A percentile compares a stretch with the other conserved stretches of the same genome.
phyloP scores from a whole-genome alignment of 1,140 invertebrate species.

The Bombus vancouverensis region DNA sequence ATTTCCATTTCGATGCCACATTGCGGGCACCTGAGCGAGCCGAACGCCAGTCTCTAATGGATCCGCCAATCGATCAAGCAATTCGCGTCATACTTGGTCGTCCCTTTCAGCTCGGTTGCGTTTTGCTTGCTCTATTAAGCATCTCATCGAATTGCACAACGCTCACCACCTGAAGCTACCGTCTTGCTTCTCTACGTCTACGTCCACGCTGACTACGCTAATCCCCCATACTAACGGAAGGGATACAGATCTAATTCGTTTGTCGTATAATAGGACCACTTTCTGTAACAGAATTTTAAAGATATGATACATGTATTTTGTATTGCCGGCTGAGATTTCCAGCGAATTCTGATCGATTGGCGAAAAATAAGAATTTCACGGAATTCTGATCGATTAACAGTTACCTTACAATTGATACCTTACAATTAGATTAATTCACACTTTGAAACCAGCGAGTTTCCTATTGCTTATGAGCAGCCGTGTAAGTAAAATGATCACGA shows the following conservation, averaged over 20 bases:
- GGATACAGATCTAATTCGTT: background rate
- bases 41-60: conserved; percentile 14
- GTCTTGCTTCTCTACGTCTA: background rate
- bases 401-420: no score
- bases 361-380: no score
- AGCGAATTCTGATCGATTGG: no score
- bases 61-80: conserved; percentile 58
- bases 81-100: background rate
- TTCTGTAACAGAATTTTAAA: background rate
- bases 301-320: background rate
- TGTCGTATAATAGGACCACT: background rate
- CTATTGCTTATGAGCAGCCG: no score
- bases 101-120: conserved; percentile 29
- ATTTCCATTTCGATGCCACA: conserved; percentile 1
- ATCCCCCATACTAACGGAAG: background rate
- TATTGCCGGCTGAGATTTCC: no score
- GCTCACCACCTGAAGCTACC: background rate
- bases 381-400: no score
- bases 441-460: no score
- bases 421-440: no score
- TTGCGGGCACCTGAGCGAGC: background rate
- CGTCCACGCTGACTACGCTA: background rate
- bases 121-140: conserved; percentile 51
- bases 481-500: no score
- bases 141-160: conserved; percentile 32